Conservation (phyloP, 2,888 invertebrate genomes). For the Acleris holmiana region DNA sequence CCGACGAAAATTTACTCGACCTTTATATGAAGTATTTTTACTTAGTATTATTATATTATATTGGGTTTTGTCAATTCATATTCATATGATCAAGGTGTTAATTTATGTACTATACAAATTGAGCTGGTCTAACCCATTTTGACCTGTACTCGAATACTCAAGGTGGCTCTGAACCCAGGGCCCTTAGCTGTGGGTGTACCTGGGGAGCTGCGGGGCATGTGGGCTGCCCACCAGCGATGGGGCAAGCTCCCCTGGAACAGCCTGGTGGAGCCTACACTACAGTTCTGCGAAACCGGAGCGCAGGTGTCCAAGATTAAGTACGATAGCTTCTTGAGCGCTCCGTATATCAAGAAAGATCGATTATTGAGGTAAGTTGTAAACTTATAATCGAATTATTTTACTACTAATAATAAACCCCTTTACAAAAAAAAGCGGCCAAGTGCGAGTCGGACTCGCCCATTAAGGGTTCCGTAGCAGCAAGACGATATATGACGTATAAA, state of each 20-base stretch:
- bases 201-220: constrained; percentile 92
- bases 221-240: constrained; percentile 88
- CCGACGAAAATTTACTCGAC: too few relatives aligned
- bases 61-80: too few relatives aligned
- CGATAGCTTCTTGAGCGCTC: constrained; percentile 76
- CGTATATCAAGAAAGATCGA: constrained; percentile 76
- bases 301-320: constrained; percentile 85
- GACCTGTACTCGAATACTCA: neutral
- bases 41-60: too few relatives aligned
- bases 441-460: too few relatives aligned
- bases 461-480: too few relatives aligned
- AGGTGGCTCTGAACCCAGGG: constrained; percentile 65
- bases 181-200: constrained; percentile 90
- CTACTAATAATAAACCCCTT: too few relatives aligned
- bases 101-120: too few relatives aligned
- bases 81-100: too few relatives aligned
- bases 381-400: neutral
- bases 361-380: constrained; percentile 76
- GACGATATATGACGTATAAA: too few relatives aligned
- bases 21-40: too few relatives aligned
- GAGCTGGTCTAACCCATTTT: too few relatives aligned
- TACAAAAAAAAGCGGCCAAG: too few relatives aligned
- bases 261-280: constrained; percentile 86
- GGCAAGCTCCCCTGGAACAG: constrained; percentile 90
- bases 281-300: constrained; percentile 87